Evolutionary conservation across 2,113 vertebrate species (phyloP).

Genomic region (Odocoileus hemionus): DNA sequence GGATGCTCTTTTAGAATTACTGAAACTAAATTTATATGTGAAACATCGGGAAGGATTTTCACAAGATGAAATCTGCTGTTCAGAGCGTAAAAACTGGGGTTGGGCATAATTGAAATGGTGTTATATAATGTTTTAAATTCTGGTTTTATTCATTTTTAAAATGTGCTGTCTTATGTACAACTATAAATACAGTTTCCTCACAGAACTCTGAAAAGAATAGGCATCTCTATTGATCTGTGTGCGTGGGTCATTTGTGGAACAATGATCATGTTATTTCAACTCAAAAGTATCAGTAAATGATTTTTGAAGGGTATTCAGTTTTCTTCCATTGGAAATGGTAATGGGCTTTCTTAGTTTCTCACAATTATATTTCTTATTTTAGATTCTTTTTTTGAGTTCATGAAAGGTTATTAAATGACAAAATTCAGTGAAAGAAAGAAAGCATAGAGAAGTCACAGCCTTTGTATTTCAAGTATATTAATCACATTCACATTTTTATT

Average conservation of each 20-base stretch:
- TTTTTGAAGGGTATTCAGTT: background rate
- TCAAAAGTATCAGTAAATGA: background rate
- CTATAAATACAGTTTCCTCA: background rate
- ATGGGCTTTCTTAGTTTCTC: background rate
- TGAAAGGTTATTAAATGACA: background rate
- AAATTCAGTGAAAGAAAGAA: background rate
- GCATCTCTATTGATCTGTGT: background rate
- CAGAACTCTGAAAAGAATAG: background rate
- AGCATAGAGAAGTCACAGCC: background rate
- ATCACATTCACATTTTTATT: constrained; percentile 2
- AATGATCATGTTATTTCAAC: background rate
- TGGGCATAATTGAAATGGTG: background rate
- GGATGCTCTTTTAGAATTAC: background rate
- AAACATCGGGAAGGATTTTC: background rate
- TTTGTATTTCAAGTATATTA: background rate
- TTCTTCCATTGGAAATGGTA: background rate
- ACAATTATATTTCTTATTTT: background rate
- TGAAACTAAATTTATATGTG: background rate
- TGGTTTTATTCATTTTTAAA: constrained; percentile 3
- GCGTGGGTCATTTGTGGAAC: background rate
- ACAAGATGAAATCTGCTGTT: background rate
- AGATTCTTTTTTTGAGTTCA: background rate
- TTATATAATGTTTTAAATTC: background rate
- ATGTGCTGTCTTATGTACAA: background rate
- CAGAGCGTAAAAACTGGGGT: background rate